A percentile compares a stretch with the other conserved stretches of the same genome.
phyloP scores from a whole-genome alignment of 2,113 vertebrate genomes.

The Dissostichus mawsoni region DNA sequence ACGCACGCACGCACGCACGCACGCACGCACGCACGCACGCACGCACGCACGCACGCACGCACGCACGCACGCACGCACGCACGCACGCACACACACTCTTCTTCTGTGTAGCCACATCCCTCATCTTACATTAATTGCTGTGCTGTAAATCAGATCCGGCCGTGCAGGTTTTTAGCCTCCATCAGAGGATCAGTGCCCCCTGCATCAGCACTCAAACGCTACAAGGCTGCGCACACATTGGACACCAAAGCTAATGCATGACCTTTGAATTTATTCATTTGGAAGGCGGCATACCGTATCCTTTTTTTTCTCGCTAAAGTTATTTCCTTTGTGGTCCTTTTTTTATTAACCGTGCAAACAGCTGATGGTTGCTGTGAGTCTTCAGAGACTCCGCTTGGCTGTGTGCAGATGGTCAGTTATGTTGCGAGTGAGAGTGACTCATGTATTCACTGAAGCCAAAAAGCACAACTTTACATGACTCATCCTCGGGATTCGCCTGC shows the following conservation, averaged over 20 bases:
- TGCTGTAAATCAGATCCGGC: constrained; percentile 50
- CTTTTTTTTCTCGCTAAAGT: too few species aligned
- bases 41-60: too few species aligned
- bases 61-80: not conserved
- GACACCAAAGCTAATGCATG: not conserved
- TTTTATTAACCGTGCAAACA: constrained; percentile 14
- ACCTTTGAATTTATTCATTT: not conserved
- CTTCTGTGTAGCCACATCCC: constrained; percentile 44
- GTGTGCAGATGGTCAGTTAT: constrained; percentile 53
- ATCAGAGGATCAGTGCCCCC: constrained; percentile 31
- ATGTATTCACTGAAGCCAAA: constrained; percentile 44
- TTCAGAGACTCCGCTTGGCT: constrained; percentile 12
- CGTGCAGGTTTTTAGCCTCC: constrained; percentile 42
- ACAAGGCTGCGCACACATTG: not conserved
- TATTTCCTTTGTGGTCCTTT: constrained; percentile 39
- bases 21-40: not conserved
- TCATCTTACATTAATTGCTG: constrained; percentile 54
- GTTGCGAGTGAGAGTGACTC: constrained; percentile 53
- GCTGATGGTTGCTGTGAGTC: constrained; percentile 3
- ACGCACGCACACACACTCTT: not conserved
- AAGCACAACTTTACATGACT: constrained; percentile 21
- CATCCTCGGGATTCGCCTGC: constrained; percentile 27
- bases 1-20: too few species aligned
- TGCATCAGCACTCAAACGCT: not conserved
- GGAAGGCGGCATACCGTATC: too few species aligned